Percentiles rank a stretch among this genome's conserved stretches.
These are phyloP conservation scores for Notechis scutatus DNA, from an alignment of 2,113 vertebrate species.

Conservation along the genomic window DNA sequence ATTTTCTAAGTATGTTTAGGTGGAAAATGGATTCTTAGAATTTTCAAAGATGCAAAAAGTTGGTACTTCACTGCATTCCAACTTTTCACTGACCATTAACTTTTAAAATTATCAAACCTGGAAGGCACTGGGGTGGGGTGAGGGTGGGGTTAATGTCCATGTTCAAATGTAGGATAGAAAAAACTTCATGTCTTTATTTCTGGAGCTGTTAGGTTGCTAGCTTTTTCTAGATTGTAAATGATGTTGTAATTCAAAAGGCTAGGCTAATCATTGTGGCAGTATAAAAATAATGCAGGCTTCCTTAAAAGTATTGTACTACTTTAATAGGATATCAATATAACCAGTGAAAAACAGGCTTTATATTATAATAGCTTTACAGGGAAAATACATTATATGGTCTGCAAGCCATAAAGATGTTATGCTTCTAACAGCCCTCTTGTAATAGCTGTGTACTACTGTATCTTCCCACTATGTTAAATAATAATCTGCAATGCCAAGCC, in stretches of 20 bases:
- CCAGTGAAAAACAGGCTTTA: neutral
- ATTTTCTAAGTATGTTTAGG: neutral
- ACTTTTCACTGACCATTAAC: neutral
- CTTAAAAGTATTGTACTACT: slow-evolving; percentile 4
- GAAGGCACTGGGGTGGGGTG: neutral
- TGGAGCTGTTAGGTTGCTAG: neutral
- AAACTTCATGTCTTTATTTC: neutral
- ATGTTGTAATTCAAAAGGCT: neutral
- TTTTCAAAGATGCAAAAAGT: neutral
- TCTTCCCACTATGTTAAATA: neutral
- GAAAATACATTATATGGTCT: neutral
- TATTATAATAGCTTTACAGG: neutral
- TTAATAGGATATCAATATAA: neutral
- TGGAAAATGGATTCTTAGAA: neutral
- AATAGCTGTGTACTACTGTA: neutral
- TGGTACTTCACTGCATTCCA: neutral
- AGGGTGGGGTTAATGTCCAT: neutral
- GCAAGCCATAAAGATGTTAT: neutral
- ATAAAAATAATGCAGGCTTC: neutral
- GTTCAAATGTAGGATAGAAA: neutral
- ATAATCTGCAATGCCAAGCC: neutral
- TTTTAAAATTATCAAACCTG: neutral
- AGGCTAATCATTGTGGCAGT: neutral
- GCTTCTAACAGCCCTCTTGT: neutral
- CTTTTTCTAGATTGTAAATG: neutral